Evolutionary conservation across 2,113 vertebrate genomes (phyloP).

Genomic region (Oplegnathus fasciatus): DNA sequence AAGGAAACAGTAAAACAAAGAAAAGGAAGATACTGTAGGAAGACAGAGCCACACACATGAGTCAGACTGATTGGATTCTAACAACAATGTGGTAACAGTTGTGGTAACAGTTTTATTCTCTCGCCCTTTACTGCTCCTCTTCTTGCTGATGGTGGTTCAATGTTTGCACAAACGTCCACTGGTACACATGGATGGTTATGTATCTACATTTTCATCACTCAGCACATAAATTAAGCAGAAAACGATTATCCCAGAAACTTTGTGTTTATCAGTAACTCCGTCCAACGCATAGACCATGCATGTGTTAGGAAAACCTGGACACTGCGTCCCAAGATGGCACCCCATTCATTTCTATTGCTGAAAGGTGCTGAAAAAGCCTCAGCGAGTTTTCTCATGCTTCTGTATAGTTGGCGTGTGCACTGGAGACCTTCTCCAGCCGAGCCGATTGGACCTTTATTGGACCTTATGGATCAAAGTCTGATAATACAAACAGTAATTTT

Average conservation of each 20-base stretch:
- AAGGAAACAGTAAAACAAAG: neutral
- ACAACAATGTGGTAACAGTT: too few species aligned
- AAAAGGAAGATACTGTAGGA: neutral
- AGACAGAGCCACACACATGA: constrained; percentile 2
- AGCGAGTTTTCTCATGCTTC: too few species aligned
- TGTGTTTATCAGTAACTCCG: neutral
- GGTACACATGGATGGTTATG: neutral
- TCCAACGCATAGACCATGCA: neutral
- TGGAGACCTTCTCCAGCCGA: neutral
- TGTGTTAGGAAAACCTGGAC: neutral
- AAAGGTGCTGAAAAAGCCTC: neutral
- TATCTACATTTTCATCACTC: neutral
- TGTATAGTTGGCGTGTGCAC: too few species aligned
- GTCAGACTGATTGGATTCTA: constrained; percentile 16
- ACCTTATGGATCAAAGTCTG: neutral
- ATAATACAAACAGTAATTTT: neutral
- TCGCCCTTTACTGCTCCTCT: neutral
- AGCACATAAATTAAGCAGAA: neutral
- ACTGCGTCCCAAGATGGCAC: neutral
- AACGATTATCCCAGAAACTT: neutral
- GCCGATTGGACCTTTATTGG: neutral
- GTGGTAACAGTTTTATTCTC: neutral
- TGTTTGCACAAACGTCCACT: neutral
- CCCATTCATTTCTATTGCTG: neutral
- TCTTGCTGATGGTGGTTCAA: neutral